Conservation (phyloP, 2,113 vertebrate species). For the Puma concolor region DNA sequence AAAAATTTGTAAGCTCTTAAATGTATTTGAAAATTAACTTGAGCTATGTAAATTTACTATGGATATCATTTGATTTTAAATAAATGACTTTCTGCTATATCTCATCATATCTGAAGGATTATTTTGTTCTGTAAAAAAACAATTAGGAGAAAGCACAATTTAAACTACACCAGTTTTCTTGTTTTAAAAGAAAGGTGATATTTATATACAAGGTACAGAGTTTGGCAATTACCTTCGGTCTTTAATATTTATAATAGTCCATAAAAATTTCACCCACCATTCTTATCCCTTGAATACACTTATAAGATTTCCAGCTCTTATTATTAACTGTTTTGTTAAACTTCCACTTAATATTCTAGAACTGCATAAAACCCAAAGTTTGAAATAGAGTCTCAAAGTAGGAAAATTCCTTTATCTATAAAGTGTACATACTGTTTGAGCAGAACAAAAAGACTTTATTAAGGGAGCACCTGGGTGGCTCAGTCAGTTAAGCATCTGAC, state of each 20-base stretch:
- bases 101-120: not conserved
- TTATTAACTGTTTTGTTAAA: not conserved
- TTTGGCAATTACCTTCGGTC: not conserved
- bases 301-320: not conserved
- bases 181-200: not conserved
- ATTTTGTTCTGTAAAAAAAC: constrained; percentile 1
- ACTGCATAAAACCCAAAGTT: not conserved
- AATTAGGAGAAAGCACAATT: not conserved
- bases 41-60: not conserved
- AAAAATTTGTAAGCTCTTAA: not conserved
- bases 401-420: not conserved
- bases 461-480: not conserved
- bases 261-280: not conserved
- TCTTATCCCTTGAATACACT: not conserved
- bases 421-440: not conserved
- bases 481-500: too few relatives aligned
- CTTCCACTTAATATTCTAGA: not conserved
- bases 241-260: not conserved
- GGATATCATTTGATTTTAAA: not conserved
- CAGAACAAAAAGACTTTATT: not conserved
- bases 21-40: constrained; percentile 32
- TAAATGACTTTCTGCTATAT: not conserved
- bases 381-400: not conserved
- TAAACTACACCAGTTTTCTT: not conserved
- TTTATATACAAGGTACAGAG: not conserved